Evolutionary conservation across 2,113 vertebrate genomes (phyloP).

Genomic region (Daphoenositta chrysoptera): DNA sequence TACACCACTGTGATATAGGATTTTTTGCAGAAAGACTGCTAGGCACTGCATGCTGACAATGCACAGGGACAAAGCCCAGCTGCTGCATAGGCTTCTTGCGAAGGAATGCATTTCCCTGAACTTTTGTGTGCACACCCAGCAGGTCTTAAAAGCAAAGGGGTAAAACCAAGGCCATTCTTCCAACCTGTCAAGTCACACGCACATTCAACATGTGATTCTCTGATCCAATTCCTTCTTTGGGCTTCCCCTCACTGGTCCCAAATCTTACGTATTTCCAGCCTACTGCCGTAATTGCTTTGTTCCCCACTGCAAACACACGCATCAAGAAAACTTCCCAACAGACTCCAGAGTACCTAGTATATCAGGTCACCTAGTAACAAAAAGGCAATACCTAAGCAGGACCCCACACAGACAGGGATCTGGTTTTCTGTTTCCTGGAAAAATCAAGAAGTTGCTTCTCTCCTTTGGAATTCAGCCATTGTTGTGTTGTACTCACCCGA

Average conservation of each 20-base stretch:
- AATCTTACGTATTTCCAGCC: background rate
- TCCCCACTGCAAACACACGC: rapidly evolving
- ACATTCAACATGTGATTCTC: background rate
- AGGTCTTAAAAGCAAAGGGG: background rate
- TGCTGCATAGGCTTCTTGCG: background rate
- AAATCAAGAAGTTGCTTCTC: background rate
- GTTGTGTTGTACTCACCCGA: background rate
- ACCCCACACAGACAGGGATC: rapidly evolving
- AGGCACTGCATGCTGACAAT: background rate
- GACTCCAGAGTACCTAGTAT: rapidly evolving
- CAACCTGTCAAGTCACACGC: background rate
- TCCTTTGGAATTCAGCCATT: background rate
- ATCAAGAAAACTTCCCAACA: background rate
- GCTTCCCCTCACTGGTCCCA: background rate
- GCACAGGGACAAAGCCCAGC: background rate
- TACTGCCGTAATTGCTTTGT: background rate
- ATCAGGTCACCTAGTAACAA: background rate
- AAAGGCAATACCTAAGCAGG: background rate
- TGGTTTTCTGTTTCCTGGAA: background rate
- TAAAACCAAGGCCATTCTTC: background rate
- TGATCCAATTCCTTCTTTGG: background rate
- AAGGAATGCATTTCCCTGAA: background rate
- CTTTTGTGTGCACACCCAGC: rapidly evolving
- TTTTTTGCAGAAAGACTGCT: background rate
- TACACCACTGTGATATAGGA: background rate